Evolutionary conservation across 1,140 invertebrate species (phyloP), one percentile per base, ranked within the genome.

Genomic region (Danaus melanippus): DNA sequence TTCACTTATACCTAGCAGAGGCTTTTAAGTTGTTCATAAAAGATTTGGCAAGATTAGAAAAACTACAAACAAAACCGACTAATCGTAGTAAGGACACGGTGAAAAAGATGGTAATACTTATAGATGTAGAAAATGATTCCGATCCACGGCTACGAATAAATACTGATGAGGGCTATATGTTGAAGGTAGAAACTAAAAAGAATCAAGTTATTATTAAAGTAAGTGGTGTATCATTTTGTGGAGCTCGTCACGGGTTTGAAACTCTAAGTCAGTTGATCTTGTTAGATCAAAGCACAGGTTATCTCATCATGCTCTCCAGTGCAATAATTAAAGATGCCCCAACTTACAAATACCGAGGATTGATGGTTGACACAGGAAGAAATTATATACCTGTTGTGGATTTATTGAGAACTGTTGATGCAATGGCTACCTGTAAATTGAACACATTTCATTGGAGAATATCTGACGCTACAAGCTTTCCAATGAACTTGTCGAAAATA

Each of bases 401-500:
- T 58, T 89, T 96, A 10, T 89, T 91, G 66, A 86, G 91, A 52
- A 93, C 92, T 0, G 81, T 96, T 11, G 90, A 93, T 50, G 93
- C 88, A 1, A 93, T 96, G 91, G 90, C 92, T 0, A 88, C 90
- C 46, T 90, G 89, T 46, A 96, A 96, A 85, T 83, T 96, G 17
- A 96, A 96, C 82, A 92, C 93, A 4, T 91, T 96, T 44, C 94
- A 96, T 76, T 95, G 93, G 93, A 93, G 95, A 66, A 89, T 94
- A 0, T 93, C 93, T 0, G 94, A 95, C 71, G 90, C 90, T 0
- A 93, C 95, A 56, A 94, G 93, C 70, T 95, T 95, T 77, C 94
- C 94, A 0, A 89, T 94, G 58, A 76, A 90, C 12, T 89, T 92
- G 0, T 86, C 89, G 8, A 84, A 88, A 53, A 86, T 92, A 41